phyloP scores from a whole-genome alignment of 2,113 vertebrate genomes.

The Syngnathus typhle region DNA sequence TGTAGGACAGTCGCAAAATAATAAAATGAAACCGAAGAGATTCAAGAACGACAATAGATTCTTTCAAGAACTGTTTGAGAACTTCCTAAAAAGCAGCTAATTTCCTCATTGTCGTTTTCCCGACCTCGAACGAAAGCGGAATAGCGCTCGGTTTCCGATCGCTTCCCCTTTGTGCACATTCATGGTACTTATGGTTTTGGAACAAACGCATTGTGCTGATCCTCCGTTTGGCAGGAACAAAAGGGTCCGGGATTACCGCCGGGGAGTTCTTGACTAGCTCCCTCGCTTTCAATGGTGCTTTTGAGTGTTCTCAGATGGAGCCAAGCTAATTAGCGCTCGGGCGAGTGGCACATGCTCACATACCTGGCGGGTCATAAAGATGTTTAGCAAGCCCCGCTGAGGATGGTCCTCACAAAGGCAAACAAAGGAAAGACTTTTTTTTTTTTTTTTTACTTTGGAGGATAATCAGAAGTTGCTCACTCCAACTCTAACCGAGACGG shows the following conservation, averaged over 20 bases:
- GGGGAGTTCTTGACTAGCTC: conserved; percentile 37
- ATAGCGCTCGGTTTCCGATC: not conserved
- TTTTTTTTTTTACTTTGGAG: conserved; percentile 3
- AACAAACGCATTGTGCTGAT: conserved; percentile 1
- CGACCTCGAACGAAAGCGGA: conserved; percentile 30
- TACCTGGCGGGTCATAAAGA: conserved; percentile 59
- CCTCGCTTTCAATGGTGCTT: conserved; percentile 15
- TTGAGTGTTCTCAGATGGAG: conserved; percentile 68
- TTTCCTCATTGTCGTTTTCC: conserved; percentile 28
- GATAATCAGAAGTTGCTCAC: conserved; percentile 48
- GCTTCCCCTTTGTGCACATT: not conserved
- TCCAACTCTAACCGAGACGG: conserved; percentile 31
- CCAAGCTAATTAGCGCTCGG: conserved; percentile 62
- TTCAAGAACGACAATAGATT: conserved; percentile 5
- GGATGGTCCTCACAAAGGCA: conserved; percentile 51
- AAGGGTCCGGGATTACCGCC: conserved; percentile 29
- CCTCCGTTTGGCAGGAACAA: conserved; percentile 10
- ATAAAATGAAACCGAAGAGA: not conserved
- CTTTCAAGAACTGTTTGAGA: not conserved
- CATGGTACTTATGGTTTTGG: not conserved
- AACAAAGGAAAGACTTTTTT: conserved; percentile 43
- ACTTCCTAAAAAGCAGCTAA: not conserved
- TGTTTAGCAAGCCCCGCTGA: conserved; percentile 60
- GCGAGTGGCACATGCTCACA: conserved; percentile 60
- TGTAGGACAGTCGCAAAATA: not conserved